Percentiles rank a stretch among this genome's conserved stretches.
Evolutionary conservation across 1,140 invertebrate species (phyloP).

Genomic region (Dendrolimus punctatus): DNA sequence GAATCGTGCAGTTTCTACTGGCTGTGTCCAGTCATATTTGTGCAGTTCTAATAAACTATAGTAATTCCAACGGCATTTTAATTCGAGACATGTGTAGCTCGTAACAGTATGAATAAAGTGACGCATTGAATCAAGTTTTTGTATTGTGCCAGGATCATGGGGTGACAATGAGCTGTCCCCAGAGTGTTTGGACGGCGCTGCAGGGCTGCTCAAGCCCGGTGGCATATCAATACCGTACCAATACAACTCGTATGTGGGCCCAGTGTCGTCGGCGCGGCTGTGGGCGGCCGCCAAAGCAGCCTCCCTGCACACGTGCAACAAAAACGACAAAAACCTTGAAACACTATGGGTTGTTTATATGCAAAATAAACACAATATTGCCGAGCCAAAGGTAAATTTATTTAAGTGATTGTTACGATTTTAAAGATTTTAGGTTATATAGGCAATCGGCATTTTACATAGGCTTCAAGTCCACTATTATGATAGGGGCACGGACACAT

Average conservation of each 20-base stretch:
- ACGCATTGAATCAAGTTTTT: background rate
- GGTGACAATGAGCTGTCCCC: conserved; percentile 99
- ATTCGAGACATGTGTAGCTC: no score
- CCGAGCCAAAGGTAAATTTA: conserved; percentile 75
- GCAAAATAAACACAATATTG: conserved; percentile 91
- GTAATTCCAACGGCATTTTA: no score
- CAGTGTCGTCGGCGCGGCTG: conserved; percentile 76
- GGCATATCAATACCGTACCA: conserved; percentile 94
- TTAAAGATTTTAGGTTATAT: no score
- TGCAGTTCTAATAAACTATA: no score
- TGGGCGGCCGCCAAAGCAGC: conserved; percentile 65
- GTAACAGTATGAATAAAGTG: no score
- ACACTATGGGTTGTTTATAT: conserved; percentile 94
- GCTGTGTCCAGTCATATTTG: no score
- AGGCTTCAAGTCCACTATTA: no score
- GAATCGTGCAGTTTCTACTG: no score
- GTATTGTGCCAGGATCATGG: conserved; percentile 84
- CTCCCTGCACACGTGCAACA: conserved; percentile 21
- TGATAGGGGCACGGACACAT: no score
- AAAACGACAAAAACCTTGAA: conserved; percentile 78
- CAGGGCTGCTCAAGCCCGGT: conserved; percentile 88
- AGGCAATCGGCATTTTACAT: no score
- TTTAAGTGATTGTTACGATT: background rate
- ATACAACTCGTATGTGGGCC: conserved; percentile 94
- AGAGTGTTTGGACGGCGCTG: conserved; percentile 97